Evolutionary conservation across 2,797 vertebrate species (phyloP), one percentile per base, ranked within the genome.

Genomic region (Numenius phaeopus): DNA sequence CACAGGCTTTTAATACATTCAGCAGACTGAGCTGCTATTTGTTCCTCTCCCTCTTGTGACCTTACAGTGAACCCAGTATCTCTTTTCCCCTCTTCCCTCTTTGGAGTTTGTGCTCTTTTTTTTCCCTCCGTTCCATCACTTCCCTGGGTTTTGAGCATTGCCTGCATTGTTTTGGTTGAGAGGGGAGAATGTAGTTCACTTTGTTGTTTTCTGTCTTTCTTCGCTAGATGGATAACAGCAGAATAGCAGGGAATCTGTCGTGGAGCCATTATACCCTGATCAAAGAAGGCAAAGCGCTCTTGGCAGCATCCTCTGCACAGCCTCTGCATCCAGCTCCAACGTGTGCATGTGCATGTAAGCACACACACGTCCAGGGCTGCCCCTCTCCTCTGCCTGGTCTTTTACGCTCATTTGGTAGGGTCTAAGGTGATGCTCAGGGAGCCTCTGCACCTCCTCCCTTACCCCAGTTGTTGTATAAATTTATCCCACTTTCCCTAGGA

Each of bases 341-440:
- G 1, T 14, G 39, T 10, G 10, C 5, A 2, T 57, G 61, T 37
- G 20, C 13, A 7, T 14, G 5, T 62, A 11, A 26, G 58, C 57
- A 27, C 9, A 3, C 21, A 3, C 21, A 5, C 1, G 0, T 30
- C 46, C 17, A 2, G 3, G 18, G 9, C 14, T 47, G 34, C 11
- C 32, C 10, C 12, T 58, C 50, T 91, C 19, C 26, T 58, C 87
- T 95, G 24, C 22, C 64, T 52, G 32, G 10, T 57, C 39, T 50
- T 77, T 87, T 64, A 55, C 16, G 21, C 1, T 1, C 6, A 14
- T 32, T 47, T 59, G 30, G 44, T 24, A 32, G 40, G 10, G 22
- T 77, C 16, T 65, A 42, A 65, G 15, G 40, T 47, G 39, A 26
- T 52, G 39, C 47, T 78, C 50, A 69, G 17, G 30, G 30, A 83